Evolutionary conservation across 2,113 vertebrate genomes (phyloP).

Genomic region (Holacanthus passer): DNA sequence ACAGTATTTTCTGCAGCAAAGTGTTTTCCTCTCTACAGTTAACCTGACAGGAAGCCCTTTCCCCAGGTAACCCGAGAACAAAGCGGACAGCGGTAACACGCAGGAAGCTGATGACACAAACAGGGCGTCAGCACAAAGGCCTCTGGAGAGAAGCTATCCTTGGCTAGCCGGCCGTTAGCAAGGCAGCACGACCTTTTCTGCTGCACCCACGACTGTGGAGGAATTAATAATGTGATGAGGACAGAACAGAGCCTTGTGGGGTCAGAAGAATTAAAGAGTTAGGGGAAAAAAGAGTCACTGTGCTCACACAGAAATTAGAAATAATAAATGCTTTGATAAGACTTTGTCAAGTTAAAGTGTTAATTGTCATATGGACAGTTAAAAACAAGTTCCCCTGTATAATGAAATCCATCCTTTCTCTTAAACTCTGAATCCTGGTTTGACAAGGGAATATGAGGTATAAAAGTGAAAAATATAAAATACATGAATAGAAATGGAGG

Average conservation of each 20-base stretch:
- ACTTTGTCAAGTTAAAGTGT: too few relatives aligned
- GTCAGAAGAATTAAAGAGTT: background rate
- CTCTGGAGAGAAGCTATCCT: slow-evolving; percentile 55
- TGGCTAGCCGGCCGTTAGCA: slow-evolving; percentile 30
- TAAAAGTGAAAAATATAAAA: too few relatives aligned
- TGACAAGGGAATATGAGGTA: too few relatives aligned
- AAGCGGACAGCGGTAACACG: slow-evolving; percentile 18
- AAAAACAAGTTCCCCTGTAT: too few relatives aligned
- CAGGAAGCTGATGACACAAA: slow-evolving; percentile 48
- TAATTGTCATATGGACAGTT: too few relatives aligned
- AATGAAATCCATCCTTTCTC: too few relatives aligned
- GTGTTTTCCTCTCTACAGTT: slow-evolving; percentile 32
- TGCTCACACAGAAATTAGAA: slow-evolving; percentile 2
- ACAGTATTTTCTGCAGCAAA: slow-evolving; percentile 7
- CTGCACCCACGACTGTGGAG: slow-evolving; percentile 19
- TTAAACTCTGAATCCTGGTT: too few relatives aligned
- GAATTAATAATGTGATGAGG: slow-evolving; percentile 35
- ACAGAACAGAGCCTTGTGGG: slow-evolving; percentile 2
- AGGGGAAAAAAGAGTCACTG: background rate
- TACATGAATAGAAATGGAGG: too few relatives aligned
- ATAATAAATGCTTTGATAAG: background rate
- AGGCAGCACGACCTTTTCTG: slow-evolving; percentile 48
- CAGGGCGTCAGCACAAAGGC: slow-evolving; percentile 47
- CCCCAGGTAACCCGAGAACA: slow-evolving; percentile 37
- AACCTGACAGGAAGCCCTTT: slow-evolving; percentile 54